Evolutionary conservation across 2,797 vertebrate species (phyloP), one percentile per base, ranked within the genome.

Genomic region (Lithobates pipiens): DNA sequence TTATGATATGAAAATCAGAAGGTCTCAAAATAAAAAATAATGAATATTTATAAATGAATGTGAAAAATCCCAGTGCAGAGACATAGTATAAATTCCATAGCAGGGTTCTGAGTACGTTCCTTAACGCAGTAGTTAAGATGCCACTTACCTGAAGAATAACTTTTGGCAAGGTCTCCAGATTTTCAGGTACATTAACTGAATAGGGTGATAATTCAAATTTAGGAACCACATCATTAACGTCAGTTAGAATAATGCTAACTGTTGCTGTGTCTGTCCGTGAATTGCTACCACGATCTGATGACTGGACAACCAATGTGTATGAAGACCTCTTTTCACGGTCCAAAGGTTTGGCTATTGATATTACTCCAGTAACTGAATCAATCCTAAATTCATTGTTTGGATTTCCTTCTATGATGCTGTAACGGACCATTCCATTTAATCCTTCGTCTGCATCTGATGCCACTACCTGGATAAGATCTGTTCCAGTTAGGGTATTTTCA

Each of bases 131-230:
- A 54, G 50, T 16, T 54, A 54, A 18, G 50, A 54, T 16, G 50
- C 15, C 50, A 54, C 50, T 92, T 86, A 97, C 98, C 97, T 99
- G 98, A 88, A 99, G 94, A 80, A 99, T 94, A 88, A 94, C 94
- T 85, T 93, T 95, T 0, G 97, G 98, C 15, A 98, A 94, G 0
- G 79, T 91, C 87, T 90, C 93, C 73, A 96, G 86, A 91, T 99
- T 99, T 92, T 99, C 98, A 0, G 95, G 95, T 25, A 98, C 94
- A 0, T 93, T 95, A 32, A 99, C 93, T 0, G 94, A 93, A 91
- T 99, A 99, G 0, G 97, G 97, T 15, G 97, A 98, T 18, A 98
- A 94, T 90, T 99, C 96, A 80, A 99, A 99, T 0, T 90, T 77
- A 0, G 98, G 98, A 0, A 95, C 27, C 77, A 96, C 97, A 91